phyloP scores from a whole-genome alignment of 2,113 vertebrate genomes.

The Phaetusa simplex region DNA sequence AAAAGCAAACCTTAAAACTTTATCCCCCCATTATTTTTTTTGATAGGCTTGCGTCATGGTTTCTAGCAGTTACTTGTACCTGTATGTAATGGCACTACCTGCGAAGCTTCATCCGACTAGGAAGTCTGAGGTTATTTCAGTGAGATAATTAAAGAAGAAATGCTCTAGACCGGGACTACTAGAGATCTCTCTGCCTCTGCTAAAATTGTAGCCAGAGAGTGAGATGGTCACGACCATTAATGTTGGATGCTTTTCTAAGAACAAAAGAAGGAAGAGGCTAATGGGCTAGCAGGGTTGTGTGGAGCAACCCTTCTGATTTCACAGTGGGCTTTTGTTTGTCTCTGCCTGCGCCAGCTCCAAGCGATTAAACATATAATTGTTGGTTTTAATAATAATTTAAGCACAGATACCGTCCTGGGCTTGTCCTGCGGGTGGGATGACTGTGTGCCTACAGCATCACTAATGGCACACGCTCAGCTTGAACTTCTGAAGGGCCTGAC shows the following conservation, averaged over 20 bases:
- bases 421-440: not conserved
- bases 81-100: fast-evolving
- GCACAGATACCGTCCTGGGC: not conserved
- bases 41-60: not conserved
- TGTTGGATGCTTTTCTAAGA: not conserved
- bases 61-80: not conserved
- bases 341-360: not conserved
- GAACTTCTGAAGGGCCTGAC: not conserved
- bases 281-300: not conserved
- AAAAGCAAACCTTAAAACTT: not conserved
- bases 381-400: not conserved
- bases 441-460: not conserved
- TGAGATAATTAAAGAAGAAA: not conserved
- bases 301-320: not conserved
- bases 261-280: not conserved
- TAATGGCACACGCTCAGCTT: fast-evolving
- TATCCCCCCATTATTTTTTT: not conserved
- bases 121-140: not conserved
- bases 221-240: not conserved
- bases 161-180: not conserved
- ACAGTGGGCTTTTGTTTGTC: not conserved
- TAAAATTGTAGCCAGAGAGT: not conserved
- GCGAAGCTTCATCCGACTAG: not conserved
- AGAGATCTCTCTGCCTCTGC: not conserved
- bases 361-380: not conserved